Evolutionary conservation across 2,113 vertebrate species (phyloP).

Genomic region (Sinosuthora webbiana): DNA sequence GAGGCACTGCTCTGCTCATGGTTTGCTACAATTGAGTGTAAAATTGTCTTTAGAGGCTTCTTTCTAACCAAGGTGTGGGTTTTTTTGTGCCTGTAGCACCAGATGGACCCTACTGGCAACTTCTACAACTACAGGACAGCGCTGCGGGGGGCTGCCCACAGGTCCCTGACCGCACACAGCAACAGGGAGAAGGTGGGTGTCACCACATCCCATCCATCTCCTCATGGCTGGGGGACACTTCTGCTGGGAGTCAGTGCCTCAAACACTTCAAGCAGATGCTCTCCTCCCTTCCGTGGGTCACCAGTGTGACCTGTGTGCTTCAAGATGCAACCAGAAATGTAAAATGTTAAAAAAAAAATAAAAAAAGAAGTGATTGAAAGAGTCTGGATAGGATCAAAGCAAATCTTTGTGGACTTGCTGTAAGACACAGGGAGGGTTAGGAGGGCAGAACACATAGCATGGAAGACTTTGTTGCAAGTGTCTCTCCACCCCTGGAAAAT

Average conservation of each 20-base stretch:
- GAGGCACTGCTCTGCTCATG: not conserved
- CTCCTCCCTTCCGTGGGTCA: not conserved
- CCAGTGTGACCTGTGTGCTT: not conserved
- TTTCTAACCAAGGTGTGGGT: not conserved
- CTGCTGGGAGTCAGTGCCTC: not conserved
- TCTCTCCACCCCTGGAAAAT: not conserved
- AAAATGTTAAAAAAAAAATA: not conserved
- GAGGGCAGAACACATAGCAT: not conserved
- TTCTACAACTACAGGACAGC: slow-evolving; percentile 82
- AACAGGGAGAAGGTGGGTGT: slow-evolving; percentile 74
- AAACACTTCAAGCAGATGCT: not conserved
- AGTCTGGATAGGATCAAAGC: not conserved
- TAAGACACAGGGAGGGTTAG: not conserved
- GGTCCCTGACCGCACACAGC: slow-evolving; percentile 76
- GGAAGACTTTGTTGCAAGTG: not conserved
- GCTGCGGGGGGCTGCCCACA: slow-evolving; percentile 74
- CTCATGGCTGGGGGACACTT: accelerated
- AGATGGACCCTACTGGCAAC: slow-evolving; percentile 82
- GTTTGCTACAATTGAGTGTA: not conserved
- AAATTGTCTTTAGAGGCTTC: not conserved
- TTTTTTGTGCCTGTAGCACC: slow-evolving; percentile 66
- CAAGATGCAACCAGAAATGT: not conserved
- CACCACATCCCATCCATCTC: not conserved
- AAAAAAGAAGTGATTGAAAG: not conserved
- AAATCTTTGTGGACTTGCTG: not conserved